Evolutionary conservation across 2,888 invertebrate genomes (phyloP).

Genomic region (Branchipolynoe longqiensis): DNA sequence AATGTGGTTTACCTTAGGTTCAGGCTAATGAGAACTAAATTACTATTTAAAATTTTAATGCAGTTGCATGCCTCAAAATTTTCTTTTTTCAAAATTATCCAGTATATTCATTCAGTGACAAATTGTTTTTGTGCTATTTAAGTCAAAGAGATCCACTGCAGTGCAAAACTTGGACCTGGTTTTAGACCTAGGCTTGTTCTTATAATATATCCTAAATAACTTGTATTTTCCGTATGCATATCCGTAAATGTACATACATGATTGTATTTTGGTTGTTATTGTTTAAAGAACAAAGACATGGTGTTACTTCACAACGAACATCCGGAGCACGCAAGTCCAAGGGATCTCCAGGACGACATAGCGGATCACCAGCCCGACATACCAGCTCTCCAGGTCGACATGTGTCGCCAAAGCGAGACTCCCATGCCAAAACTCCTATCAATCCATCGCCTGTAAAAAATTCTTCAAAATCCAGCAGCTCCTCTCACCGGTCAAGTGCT

Average conservation of each 20-base stretch:
- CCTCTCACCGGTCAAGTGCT: slow-evolving; percentile 27
- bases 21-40: too few relatives aligned
- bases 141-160: too few relatives aligned
- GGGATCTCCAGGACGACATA: slow-evolving; percentile 45
- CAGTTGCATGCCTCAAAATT: too few relatives aligned
- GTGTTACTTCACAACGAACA: slow-evolving; percentile 9
- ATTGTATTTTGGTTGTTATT: neutral
- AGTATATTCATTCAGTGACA: too few relatives aligned
- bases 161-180: too few relatives aligned
- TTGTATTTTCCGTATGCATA: too few relatives aligned
- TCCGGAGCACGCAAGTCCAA: slow-evolving; percentile 20
- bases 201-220: too few relatives aligned
- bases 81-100: too few relatives aligned
- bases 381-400: slow-evolving; percentile 10
- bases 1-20: neutral
- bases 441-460: slow-evolving; percentile 22
- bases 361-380: slow-evolving; percentile 38
- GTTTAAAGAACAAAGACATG: slow-evolving; percentile 48
- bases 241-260: neutral
- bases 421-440: slow-evolving; percentile 48
- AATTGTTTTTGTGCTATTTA: too few relatives aligned
- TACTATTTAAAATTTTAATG: too few relatives aligned
- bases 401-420: slow-evolving; percentile 42
- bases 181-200: too few relatives aligned
- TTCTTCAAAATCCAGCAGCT: slow-evolving; percentile 8